Base-by-base conservation (phyloP, 92 coral and sea anemone genomes). In the Zoanthus sansibaricus region DNA sequence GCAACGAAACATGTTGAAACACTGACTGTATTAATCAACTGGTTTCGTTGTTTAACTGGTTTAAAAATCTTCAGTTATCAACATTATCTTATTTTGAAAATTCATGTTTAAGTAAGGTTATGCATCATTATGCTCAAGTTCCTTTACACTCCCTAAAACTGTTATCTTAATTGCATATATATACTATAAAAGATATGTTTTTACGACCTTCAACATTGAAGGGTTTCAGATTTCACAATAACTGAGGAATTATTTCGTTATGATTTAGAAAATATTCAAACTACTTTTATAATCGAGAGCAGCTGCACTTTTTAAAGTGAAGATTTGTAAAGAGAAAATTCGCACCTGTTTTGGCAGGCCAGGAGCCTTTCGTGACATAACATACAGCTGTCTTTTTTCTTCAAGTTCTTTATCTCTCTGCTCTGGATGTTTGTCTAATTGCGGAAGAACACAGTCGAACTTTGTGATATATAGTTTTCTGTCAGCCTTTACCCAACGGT, bases 281-380 rank as follows among this genome's bases (percentile, higher is more conserved):
- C 42, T 37, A 37, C 4, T 37, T 37, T 37, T 37, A 37, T 37
- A 37, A 37, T 37, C 42, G 42, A 37, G 42, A 37, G 42, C 42
- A 37, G 42, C 42, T 37, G 42, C 42, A 37, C 64, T 14, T 58
- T 2, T 5, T 10, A 58, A 58, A 4, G 0, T 52, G 12, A 54
- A 54, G 2, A 54, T 3, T 7, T 3, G 59, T 54, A 11, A 37
- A 37, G 42, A 2, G 42, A 37, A 37, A 37, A 37, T 37, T 37
- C 25, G 47, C 87, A 97, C 99, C 99, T 97, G 99, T 79, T 97
- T 97, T 0, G 99, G 99, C 32, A 96, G 89, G 2, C 99, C 99
- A 4, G 99, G 96, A 17, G 98, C 96, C 70, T 95, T 97, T 11
- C 98, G 95, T 14, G 88, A 86, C 51, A 97, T 86, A 6, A 90